Base-by-base conservation (phyloP, 2,888 invertebrate genomes). In the Sepiola atlantica region DNA sequence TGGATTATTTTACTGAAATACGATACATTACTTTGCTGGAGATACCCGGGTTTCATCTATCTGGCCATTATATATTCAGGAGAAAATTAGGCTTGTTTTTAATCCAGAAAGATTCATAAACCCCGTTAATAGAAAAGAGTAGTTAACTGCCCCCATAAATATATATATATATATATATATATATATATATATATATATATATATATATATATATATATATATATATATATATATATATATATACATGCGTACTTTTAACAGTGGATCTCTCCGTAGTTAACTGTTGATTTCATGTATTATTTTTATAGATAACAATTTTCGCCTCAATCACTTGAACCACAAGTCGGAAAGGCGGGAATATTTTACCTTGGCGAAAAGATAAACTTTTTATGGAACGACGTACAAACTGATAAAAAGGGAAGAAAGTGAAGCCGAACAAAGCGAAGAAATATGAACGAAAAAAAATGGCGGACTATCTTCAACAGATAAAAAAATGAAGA, bases 361-460 rank as follows among this genome's bases (percentile, higher is more conserved):
- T 32, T 77, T 77, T 77, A 77, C 77, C 77, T 77, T 77, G n/a
- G 77, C n/a, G n/a, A 77, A 77, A 77, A 77, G 77, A 77, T 77
- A 77, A 77, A n/a, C 77, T 77, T 77, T 77, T n/a, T 16, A 45
- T 32, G 77, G n/a, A 77, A 77, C n/a, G n/a, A 18, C 77, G 32
- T 77, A 18, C 77, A 77, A 77, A 77, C 77, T 77, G 77, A 77
- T 77, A 77, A 77, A 77, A 77, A 77, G 45, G 45, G 4, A 8
- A 8, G 45, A n/a, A 45, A 45, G 8, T 45, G n/a, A 32, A n/a
- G 16, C 16, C 77, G n/a, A n/a, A 77, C n/a, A 16, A 32, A 4
- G n/a, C n/a, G 16, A 77, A 14, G 28, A n/a, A 77, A 14, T n/a
- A 16, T 14, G n/a, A 77, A 16, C 10, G 61, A 28, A 28, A 61